Conservation (phyloP, 2,888 invertebrate species). For the Bellardia bayeri region DNA sequence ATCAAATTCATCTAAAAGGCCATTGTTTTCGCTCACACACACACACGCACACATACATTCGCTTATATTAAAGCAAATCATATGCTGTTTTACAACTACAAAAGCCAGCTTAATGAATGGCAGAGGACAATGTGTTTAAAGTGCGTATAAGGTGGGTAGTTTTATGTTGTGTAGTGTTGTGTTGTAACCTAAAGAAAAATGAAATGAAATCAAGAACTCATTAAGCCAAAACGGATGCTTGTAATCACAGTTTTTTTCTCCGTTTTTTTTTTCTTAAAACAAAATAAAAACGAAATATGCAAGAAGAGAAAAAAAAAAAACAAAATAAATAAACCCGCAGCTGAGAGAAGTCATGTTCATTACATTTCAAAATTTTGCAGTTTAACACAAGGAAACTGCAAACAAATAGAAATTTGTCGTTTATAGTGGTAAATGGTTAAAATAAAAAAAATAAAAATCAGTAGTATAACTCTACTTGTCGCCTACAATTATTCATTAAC, state of each 20-base stretch:
- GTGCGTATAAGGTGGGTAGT: slow-evolving; percentile 69
- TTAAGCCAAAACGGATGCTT: slow-evolving; percentile 82
- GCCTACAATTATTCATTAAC: slow-evolving; percentile 74
- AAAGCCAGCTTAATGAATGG: slow-evolving; percentile 64
- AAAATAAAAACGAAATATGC: slow-evolving; percentile 65
- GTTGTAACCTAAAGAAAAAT: slow-evolving; percentile 75
- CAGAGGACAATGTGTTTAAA: slow-evolving; percentile 63
- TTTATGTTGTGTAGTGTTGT: slow-evolving; percentile 34
- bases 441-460: neutral
- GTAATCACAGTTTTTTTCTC: slow-evolving; percentile 78
- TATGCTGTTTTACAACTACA: slow-evolving; percentile 57
- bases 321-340: slow-evolving; percentile 76
- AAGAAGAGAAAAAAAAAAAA: neutral
- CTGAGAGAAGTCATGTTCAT: slow-evolving; percentile 68
- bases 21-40: slow-evolving; percentile 51
- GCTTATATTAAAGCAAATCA: slow-evolving; percentile 55
- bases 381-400: slow-evolving; percentile 79
- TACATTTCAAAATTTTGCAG: slow-evolving; percentile 75
- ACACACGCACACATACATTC: neutral
- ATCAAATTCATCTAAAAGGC: slow-evolving; percentile 63
- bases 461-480: slow-evolving; percentile 62
- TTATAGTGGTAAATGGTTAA: slow-evolving; percentile 41
- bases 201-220: slow-evolving; percentile 83
- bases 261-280: slow-evolving; percentile 66
- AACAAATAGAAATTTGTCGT: slow-evolving; percentile 81